Evolutionary conservation across 2,113 vertebrate genomes (phyloP), one percentile per base, ranked within the genome.

Genomic region (Nannospalax galili): DNA sequence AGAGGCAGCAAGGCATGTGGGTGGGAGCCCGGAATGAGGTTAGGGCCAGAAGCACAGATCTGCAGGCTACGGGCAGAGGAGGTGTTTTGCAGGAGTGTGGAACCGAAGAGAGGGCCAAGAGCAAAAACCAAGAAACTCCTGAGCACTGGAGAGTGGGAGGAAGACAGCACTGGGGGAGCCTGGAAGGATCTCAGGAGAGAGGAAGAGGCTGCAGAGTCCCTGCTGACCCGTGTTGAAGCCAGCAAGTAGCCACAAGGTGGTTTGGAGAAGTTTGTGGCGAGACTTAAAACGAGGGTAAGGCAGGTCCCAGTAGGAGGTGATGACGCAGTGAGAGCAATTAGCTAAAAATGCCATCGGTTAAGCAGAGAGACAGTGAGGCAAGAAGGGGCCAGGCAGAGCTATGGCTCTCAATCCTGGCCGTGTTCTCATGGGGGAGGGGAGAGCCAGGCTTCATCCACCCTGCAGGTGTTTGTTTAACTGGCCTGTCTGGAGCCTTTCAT

Each of bases 181-280:
- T 17, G 4, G 26, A 24, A 82, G 45, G 32, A 42, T 32, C 35
- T 20, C 14, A 10, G 48, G 48, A n/a, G 16, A 40, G 28, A 4
- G 1, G 40, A 5, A 45, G 87, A 52, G 40, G 65, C 32, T 1
- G 1, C 24, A 5, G 67, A 35, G 67, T 30, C 32, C 7, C n/a
- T 4, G 67, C 42, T 26, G 10, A 14, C 28, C 42, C 60, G 52
- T 82, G 56, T 19, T 30, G 30, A 45, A 45, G 32, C 0, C 1
- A 12, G 70, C 6, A 14, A 42, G 45, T 20, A 28, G 12, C 73
- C 28, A 0, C 0, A 1, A 11, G 48, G 26, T 22, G 2, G 0
- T 0, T 32, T 17, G 70, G 32, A 45, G 75, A n/a, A 40, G 20
- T 16, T 48, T 42, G 20, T 7, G 10, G 20, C 24, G 32, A 37